Base-by-base conservation (phyloP, 30 jellyfish, hydroid and myxozoan genomes). In the Morbakka virulenta region DNA sequence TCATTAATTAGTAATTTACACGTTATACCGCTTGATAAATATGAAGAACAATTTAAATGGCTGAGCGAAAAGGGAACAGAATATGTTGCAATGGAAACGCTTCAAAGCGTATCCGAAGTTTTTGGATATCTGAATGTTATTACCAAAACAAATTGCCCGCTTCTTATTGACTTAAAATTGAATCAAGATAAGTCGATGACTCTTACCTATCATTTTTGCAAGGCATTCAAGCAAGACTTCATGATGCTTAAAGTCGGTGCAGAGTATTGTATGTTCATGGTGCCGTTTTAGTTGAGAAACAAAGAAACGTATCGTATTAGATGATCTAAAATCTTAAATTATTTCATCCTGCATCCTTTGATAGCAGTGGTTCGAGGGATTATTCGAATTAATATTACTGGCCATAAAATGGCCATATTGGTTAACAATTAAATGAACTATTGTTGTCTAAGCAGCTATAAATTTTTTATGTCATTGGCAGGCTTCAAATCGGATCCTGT, bases 71-170 rank as follows among this genome's bases (percentile, higher is more conserved):
- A 50, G 26, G 86, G 86, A 2, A 50, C 30, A 0, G 94, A 82
- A 53, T 82, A 64, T 67, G 94, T 82, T 4, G 94, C 94, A 17
- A 52, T 82, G 32, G 94, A 82, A 71, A 82, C 85, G 11, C 66
- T 82, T 67, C 36, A 75, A 29, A 36, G 52, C 81, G 64, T 70
- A 26, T 28, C 35, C 20, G 94, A 69, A 63, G 23, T 82, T 2
- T 34, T 62, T 21, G 24, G 21, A 1, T 53, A 70, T 24, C 57
- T 82, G 34, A 47, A 70, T 30, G 76, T 82, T 0, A 53, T 82
- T 17, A 27, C 51, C n/a, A 14, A 29, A 0, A 35, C 49, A 0
- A 82, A 63, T 35, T 41, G 86, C 9, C 94, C 94, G 0, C 82
- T 81, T 14, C 81, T 71, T 2, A 69, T 82, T 28, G 76, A 67